A percentile compares a stretch with the other conserved stretches of the same genome.
Evolutionary conservation across 1,140 invertebrate species (phyloP).

Genomic region (Aphis craccivora): DNA sequence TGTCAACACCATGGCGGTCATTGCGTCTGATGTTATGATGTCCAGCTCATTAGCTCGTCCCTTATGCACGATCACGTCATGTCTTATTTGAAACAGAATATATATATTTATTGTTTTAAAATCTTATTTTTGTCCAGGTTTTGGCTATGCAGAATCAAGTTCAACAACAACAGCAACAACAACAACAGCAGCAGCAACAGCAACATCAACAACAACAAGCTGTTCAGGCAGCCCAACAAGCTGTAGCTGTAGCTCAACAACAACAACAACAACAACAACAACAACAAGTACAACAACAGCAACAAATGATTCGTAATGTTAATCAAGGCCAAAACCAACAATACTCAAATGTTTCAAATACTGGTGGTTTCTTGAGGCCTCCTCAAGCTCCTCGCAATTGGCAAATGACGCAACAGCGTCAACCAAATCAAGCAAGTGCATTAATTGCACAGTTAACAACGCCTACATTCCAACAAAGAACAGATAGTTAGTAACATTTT

Average conservation of each 20-base stretch:
- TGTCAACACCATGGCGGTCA: too few species aligned
- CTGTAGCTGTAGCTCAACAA: conserved; percentile 57
- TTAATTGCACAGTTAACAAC: conserved; percentile 49
- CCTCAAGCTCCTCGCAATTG: conserved; percentile 51
- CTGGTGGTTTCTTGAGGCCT: conserved; percentile 45
- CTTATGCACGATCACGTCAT: too few species aligned
- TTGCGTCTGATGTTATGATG: too few species aligned
- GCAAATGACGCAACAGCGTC: conserved; percentile 60
- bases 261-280: conserved; percentile 57
- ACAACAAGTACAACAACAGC: conserved; percentile 41
- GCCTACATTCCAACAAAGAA: conserved; percentile 52
- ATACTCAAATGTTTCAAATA: conserved; percentile 40
- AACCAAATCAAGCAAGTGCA: conserved; percentile 55
- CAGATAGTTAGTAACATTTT: conserved; percentile 37
- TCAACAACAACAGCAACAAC: conserved; percentile 50
- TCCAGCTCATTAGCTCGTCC: too few species aligned
- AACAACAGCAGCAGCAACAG: conserved; percentile 45
- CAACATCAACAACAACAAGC: conserved; percentile 56
- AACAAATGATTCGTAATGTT: conserved; percentile 41
- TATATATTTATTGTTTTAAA: too few species aligned
- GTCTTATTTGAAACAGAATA: too few species aligned
- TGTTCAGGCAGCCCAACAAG: conserved; percentile 42
- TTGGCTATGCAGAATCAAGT: conserved; percentile 56
- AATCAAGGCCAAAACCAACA: conserved; percentile 56
- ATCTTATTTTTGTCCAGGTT: conserved; percentile 26